Conservation (phyloP, 2,888 invertebrate genomes). For the Girardia tigrina region DNA sequence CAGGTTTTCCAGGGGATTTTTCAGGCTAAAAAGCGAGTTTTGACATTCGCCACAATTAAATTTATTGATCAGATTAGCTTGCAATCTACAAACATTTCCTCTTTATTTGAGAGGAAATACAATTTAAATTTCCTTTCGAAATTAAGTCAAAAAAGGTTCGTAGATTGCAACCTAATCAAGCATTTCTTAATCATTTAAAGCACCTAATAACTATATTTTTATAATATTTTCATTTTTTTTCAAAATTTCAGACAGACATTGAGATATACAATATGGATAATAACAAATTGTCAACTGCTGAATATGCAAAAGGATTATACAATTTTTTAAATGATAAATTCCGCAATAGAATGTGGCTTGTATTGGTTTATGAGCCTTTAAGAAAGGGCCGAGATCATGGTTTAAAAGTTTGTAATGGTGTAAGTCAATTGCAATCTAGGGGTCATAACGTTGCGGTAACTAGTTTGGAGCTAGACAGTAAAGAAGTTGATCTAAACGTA, state of each 20-base stretch:
- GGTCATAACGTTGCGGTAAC: neutral
- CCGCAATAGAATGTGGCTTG: neutral
- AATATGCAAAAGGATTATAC: neutral
- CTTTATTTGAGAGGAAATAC: neutral
- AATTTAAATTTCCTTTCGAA: neutral
- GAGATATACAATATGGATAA: neutral
- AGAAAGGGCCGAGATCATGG: neutral
- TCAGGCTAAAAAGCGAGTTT: no score
- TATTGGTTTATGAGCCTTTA: neutral
- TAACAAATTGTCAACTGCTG: neutral
- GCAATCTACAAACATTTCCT: neutral
- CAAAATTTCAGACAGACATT: neutral
- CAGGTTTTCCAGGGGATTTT: no score
- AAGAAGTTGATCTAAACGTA: neutral
- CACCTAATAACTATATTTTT: neutral
- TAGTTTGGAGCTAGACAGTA: neutral
- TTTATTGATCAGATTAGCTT: no score
- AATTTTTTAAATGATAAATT: neutral
- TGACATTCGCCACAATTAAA: no score
- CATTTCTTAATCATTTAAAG: no score
- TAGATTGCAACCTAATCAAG: no score
- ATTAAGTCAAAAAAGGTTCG: no score
- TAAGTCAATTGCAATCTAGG: neutral
- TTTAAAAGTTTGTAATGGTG: neutral
- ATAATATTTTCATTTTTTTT: neutral